Evolutionary conservation across 1,140 invertebrate species (phyloP).

Genomic region (Calycopis cecrops): DNA sequence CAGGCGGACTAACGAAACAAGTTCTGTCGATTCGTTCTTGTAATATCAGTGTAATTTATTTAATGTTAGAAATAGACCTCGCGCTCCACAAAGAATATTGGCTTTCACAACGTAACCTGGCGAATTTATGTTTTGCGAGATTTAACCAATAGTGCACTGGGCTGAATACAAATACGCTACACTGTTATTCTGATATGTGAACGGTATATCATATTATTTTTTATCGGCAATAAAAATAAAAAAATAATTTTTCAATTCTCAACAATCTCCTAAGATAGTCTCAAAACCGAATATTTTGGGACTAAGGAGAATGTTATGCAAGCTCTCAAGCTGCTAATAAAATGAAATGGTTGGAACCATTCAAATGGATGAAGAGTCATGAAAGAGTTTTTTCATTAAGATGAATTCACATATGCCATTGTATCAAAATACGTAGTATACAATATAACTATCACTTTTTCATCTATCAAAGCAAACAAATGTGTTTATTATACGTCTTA

Average conservation of each 20-base stretch:
- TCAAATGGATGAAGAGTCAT: too few species aligned
- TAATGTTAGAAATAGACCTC: constrained; percentile 71
- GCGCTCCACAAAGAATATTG: constrained; percentile 68
- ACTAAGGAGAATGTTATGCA: too few species aligned
- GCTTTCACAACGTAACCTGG: constrained; percentile 69
- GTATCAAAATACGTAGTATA: too few species aligned
- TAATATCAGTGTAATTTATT: constrained; percentile 72
- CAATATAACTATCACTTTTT: too few species aligned
- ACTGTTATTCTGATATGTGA: not conserved
- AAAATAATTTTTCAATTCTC: not conserved
- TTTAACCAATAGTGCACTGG: constrained; percentile 40
- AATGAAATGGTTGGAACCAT: too few species aligned
- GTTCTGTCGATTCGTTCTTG: constrained; percentile 68
- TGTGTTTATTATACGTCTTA: too few species aligned
- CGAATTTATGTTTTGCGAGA: constrained; percentile 64
- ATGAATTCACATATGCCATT: too few species aligned
- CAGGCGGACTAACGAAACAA: constrained; percentile 56
- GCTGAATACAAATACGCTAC: not conserved
- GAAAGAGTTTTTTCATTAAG: too few species aligned
- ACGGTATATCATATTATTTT: not conserved
- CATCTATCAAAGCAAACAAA: too few species aligned
- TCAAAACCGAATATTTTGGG: too few species aligned
- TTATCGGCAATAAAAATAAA: constrained; percentile 6
- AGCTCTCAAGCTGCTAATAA: too few species aligned
- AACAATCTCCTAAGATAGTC: too few species aligned